These are phyloP conservation scores for Aplysia californica DNA, from an alignment of 1,140 invertebrate genomes.

Conservation along the genomic window DNA sequence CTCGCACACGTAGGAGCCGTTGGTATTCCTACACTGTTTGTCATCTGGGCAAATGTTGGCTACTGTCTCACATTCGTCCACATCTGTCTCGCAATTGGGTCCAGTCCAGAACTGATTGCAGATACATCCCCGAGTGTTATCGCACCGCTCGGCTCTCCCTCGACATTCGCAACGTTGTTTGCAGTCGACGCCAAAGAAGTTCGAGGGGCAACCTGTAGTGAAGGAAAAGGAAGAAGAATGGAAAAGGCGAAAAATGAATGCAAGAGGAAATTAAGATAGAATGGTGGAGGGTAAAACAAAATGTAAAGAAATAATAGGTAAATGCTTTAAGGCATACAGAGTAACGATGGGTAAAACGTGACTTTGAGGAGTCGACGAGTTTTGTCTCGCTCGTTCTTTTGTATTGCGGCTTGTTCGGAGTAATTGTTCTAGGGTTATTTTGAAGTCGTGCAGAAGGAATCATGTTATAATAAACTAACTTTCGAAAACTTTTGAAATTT, in stretches of 20 bases:
- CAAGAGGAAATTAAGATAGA: not conserved
- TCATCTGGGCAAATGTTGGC: not conserved
- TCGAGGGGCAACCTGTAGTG: not conserved
- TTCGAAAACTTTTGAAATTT: no score
- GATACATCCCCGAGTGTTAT: not conserved
- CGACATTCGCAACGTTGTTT: not conserved
- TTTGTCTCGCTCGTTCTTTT: no score
- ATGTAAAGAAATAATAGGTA: no score
- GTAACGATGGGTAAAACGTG: no score
- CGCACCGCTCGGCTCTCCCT: not conserved
- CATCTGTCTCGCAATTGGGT: not conserved
- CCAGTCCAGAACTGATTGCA: not conserved
- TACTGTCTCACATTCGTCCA: not conserved
- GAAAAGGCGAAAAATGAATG: not conserved
- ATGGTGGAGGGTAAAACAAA: no score
- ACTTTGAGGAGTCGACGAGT: no score
- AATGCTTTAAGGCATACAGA: no score
- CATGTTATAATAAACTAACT: no score
- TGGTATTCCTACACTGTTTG: not conserved
- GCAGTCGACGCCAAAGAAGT: not conserved
- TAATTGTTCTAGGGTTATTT: no score
- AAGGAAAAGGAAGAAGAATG: not conserved
- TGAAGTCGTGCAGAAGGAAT: no score
- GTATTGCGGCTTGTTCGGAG: no score
- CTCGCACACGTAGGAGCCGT: not conserved